Base-by-base conservation (phyloP, 2,113 vertebrate genomes). In the Stegostoma tigrinum region DNA sequence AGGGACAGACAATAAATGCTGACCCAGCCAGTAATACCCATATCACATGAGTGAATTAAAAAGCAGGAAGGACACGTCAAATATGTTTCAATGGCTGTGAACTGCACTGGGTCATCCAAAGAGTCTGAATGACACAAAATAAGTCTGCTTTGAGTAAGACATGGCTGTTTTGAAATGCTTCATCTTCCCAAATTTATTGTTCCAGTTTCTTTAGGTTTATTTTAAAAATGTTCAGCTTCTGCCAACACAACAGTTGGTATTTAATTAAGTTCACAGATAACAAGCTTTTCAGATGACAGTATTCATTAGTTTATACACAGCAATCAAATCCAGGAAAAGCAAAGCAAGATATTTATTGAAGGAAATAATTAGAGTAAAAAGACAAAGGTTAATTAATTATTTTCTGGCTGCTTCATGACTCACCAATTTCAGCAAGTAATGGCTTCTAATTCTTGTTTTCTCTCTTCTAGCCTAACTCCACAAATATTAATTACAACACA, bases 311-410 rank as follows among this genome's bases (percentile, higher is more conserved):
- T 24, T 55, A 30, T 17, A 5, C 55, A n/a, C 34, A 21, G 5
- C 89, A 66, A 19, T 38, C 89, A 38, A 45, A 61, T 67, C 61
- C 24, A n/a, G 61, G 34, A 90, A 48, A 34, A 5, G 52, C 55
- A 64, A 91, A 91, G 87, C 66, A 66, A 38, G 89, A 93, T 23
- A 38, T 93, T 93, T 38, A 67, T 93, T 38, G 38, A 66, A 66
- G 6, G 64, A 93, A 93, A 93, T 93, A 38, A 67, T 67, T 93
- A 38, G 89, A 15, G 5, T 67, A 93, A 93, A 93, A 90, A 67
- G 64, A 55, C 30, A 91, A 93, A 93, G 89, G 34, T 93, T 66
- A 66, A 42, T 93, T 66, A 66, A 93, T 67, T 93, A 15, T 66
- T 34, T 67, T 66, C 61, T 66, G 61, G 5, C 34, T 67, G n/a